Percentiles rank a stretch among this genome's conserved stretches.
Evolutionary conservation across 2,888 invertebrate species (phyloP).

Genomic region (Drosophila rubida): DNA sequence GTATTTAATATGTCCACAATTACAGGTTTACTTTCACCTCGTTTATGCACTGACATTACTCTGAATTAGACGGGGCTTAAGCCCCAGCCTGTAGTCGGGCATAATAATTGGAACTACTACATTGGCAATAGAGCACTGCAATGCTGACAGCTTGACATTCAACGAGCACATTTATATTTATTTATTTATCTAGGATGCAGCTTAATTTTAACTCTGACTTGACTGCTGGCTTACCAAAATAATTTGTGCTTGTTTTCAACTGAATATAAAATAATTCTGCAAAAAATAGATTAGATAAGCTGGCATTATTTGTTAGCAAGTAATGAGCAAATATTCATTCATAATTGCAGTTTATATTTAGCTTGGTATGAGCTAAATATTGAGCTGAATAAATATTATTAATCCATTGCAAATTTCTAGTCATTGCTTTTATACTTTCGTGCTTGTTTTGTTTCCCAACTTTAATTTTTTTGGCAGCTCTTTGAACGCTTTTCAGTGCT

Average conservation of each 20-base stretch:
- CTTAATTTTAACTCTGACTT: neutral
- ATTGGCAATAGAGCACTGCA: neutral
- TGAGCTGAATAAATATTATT: too few species aligned
- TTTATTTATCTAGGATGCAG: slow-evolving; percentile 1
- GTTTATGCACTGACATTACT: slow-evolving; percentile 25
- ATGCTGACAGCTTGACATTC: neutral
- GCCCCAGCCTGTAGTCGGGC: neutral
- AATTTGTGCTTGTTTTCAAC: neutral
- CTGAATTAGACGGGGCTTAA: neutral
- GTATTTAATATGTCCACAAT: slow-evolving; percentile 33
- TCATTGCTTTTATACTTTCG: neutral
- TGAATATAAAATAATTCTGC: neutral
- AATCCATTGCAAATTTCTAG: too few species aligned
- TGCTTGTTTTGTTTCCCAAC: too few species aligned
- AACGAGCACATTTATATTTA: neutral
- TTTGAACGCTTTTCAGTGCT: neutral
- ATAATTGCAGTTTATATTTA: too few species aligned
- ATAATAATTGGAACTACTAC: neutral
- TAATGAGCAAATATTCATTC: too few species aligned
- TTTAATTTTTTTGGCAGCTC: neutral
- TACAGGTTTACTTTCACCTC: slow-evolving; percentile 10
- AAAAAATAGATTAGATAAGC: too few species aligned
- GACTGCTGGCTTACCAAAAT: neutral
- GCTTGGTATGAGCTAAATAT: too few species aligned
- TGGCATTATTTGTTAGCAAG: too few species aligned